A percentile compares a stretch with the other conserved stretches of the same genome.
These are phyloP conservation scores for Epiblema foenella DNA, from an alignment of 2,888 invertebrate species.

Conservation along the genomic window DNA sequence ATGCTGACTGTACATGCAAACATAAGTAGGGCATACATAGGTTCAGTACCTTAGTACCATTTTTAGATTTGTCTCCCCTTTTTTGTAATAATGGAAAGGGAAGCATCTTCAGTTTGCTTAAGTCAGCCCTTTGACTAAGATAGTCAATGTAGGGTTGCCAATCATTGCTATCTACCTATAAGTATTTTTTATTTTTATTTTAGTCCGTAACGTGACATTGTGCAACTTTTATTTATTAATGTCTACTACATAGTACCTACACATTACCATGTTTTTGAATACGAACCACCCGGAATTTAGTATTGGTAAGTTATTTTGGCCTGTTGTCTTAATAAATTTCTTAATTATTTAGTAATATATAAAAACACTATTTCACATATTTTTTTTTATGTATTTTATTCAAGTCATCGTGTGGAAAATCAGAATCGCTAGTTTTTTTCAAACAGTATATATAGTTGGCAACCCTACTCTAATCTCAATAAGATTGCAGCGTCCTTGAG, in stretches of 20 bases:
- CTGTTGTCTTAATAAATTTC: too few species aligned
- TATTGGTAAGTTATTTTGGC: too few species aligned
- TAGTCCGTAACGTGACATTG: not conserved
- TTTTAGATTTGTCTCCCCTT: slow-evolving; percentile 21
- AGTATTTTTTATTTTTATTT: not conserved
- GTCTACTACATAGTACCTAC: too few species aligned
- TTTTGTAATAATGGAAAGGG: slow-evolving; percentile 8
- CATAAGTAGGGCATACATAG: too few species aligned
- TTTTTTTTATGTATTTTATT: too few species aligned
- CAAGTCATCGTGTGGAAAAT: not conserved
- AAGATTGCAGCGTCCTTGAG: slow-evolving; percentile 41
- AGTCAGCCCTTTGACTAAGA: slow-evolving; percentile 17
- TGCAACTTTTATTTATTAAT: not conserved
- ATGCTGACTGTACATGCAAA: too few species aligned
- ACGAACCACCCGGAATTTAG: too few species aligned
- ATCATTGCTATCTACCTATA: not conserved
- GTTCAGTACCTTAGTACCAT: not conserved
- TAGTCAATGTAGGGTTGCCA: slow-evolving; percentile 15
- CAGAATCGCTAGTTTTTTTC: not conserved
- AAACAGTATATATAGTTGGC: not conserved
- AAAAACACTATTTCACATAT: too few species aligned
- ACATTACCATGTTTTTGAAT: too few species aligned
- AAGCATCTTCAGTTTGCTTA: slow-evolving; percentile 26
- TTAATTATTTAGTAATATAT: too few species aligned
- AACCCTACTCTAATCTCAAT: slow-evolving; percentile 36